Conservation (phyloP, 2,888 invertebrate genomes). For the Drosophila diplacantha region DNA sequence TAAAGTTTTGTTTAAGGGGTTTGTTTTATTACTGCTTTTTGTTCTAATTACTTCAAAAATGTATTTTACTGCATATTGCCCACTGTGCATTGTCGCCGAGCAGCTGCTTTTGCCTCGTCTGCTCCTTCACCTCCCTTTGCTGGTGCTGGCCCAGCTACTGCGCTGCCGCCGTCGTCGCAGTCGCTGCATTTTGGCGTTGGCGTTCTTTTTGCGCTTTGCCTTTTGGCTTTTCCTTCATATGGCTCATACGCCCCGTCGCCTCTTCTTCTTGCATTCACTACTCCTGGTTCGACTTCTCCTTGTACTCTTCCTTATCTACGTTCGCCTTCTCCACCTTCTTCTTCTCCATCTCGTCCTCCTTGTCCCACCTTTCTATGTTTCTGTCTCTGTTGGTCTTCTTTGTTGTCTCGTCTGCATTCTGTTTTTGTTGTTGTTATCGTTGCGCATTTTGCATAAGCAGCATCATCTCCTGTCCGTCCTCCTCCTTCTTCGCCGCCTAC, state of each 20-base stretch:
- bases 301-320: neutral
- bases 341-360: neutral
- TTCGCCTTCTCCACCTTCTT: conserved; percentile 2
- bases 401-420: conserved; percentile 62
- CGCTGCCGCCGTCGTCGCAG: conserved; percentile 35
- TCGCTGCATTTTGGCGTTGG: conserved; percentile 69
- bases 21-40: neutral
- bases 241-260: conserved; percentile 29
- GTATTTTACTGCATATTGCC: neutral
- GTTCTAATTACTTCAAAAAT: neutral
- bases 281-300: conserved; percentile 10
- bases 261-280: neutral
- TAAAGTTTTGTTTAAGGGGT: neutral
- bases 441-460: conserved; percentile 58
- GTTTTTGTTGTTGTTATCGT: conserved; percentile 30
- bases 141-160: conserved; percentile 15
- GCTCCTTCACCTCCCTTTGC: conserved; percentile 12
- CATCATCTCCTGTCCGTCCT: conserved; percentile 35
- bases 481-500: conserved; percentile 15
- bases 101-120: conserved; percentile 36
- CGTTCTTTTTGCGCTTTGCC: conserved; percentile 66
- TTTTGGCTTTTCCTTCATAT: conserved; percentile 55
- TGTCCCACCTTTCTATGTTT: conserved; percentile 8
- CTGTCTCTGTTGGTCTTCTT: conserved; percentile 50
- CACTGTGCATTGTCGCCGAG: conserved; percentile 35